Base-by-base conservation (phyloP, 2,888 invertebrate species). In the Tinea pellionella region DNA sequence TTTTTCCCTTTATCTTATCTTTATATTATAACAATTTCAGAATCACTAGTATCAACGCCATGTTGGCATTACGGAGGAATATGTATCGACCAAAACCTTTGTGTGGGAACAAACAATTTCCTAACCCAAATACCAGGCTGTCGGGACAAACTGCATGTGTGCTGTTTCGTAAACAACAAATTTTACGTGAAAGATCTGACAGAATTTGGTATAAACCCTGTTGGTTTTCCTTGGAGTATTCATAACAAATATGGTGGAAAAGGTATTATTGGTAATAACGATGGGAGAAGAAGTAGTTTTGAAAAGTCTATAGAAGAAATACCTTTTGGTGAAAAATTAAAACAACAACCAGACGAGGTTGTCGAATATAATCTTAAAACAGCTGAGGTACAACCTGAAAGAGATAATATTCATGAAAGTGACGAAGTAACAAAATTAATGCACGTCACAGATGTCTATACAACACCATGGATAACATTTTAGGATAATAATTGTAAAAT, bases 1-100 rank as follows among this genome's bases (percentile, higher is more conserved):
- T 24, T 2, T 3, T 6, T 3, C 6, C 24, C 24, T 24, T 6
- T 24, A 24, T 2, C 3, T n/a, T 24, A 24, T 24, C 2, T 24
- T 2, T 24, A 24, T 24, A 3, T 24, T 2, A 3, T 3, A 24
- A 24, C 24, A 47, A 53, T 62, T 61, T 47, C 65, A 85, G 85
- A 77, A 63, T 80, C 82, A 0, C 62, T 84, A 70, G 64, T 69
- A 64, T 66, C 72, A 1, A 82, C 83, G 1, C 72, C 78, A 0
- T 87, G 86, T 64, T 85, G 84, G 80, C 29, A 64, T 55, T 67
- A 70, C 0, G 80, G 81, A 0, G 86, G 86, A 0, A 75, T 87
- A 63, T 87, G 86, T 65, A 65, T 86, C 47, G 66, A 72, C 61
- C 59, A 68, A 61, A 69, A 72, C 11, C 67, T 85, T n/a, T 87